Percentiles rank a stretch among this genome's conserved stretches.
Conservation (phyloP, 2,888 invertebrate species). For the Invenusta paracnida region DNA sequence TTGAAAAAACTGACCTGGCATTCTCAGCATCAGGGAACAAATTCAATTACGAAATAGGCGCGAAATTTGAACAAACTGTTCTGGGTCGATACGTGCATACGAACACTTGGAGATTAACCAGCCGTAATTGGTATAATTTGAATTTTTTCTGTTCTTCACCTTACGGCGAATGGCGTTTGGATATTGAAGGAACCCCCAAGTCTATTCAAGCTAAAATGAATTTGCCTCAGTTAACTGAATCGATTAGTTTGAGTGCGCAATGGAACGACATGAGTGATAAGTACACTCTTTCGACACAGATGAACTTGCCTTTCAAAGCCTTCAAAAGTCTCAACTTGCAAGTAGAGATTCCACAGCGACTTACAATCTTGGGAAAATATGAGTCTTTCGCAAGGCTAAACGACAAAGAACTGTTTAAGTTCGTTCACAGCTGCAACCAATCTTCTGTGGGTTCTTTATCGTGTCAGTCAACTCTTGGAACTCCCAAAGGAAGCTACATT, state of each 20-base stretch:
- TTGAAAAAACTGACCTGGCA: neutral
- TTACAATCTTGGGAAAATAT: neutral
- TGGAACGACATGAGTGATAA: neutral
- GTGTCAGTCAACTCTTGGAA: too few relatives aligned
- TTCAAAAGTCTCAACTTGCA: neutral
- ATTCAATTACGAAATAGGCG: neutral
- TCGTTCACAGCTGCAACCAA: neutral
- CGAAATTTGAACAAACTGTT: neutral
- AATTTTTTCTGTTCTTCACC: neutral
- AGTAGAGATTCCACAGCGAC: neutral
- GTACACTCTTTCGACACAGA: neutral
- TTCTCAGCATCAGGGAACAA: neutral
- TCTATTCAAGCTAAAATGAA: neutral
- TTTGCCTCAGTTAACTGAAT: neutral
- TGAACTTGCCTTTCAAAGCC: neutral
- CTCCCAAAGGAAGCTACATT: too few relatives aligned
- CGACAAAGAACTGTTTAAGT: neutral
- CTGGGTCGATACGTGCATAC: neutral
- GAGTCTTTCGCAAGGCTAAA: neutral
- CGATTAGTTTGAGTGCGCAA: neutral
- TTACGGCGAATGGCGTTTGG: neutral
- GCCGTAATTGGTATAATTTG: neutral
- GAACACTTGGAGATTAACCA: neutral
- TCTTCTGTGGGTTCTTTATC: neutral
- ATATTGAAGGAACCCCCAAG: neutral